Conservation (phyloP, 64 coral and sea anemone species). For the Montipora efflorescens region DNA sequence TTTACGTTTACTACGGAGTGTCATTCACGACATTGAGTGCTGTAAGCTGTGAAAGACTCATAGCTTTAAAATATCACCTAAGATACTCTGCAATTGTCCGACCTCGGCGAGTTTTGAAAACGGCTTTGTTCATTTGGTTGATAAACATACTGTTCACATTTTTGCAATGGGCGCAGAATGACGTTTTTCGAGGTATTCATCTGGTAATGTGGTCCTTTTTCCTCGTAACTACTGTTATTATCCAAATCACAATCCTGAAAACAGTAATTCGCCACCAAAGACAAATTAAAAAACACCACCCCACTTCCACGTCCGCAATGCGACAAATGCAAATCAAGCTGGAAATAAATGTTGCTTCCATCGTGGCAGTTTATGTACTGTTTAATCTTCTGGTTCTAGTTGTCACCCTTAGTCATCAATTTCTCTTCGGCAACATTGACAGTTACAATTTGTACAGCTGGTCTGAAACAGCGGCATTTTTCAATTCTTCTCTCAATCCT, state of each 20-base stretch:
- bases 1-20: conserved; percentile 81
- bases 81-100: conserved; percentile 62
- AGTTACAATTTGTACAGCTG: conserved; percentile 84
- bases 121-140: conserved; percentile 66
- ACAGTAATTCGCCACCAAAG: conserved; percentile 65
- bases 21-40: conserved; percentile 85
- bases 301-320: background rate
- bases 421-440: conserved; percentile 14
- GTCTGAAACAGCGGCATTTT: conserved; percentile 78
- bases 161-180: conserved; percentile 75
- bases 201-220: conserved; percentile 55
- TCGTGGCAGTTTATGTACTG: conserved; percentile 65
- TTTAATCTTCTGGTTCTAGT: conserved; percentile 79
- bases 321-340: conserved; percentile 70
- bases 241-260: conserved; percentile 50
- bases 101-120: conserved; percentile 10
- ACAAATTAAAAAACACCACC: conserved; percentile 61
- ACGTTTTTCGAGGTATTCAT: conserved; percentile 62
- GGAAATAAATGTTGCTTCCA: conserved; percentile 74
- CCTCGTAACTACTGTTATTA: conserved; percentile 18
- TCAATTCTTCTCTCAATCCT: conserved; percentile 80
- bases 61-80: conserved; percentile 60
- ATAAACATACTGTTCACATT: conserved; percentile 62
- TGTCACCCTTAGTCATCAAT: conserved; percentile 67
- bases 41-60: conserved; percentile 72